Evolutionary conservation across 2,888 invertebrate genomes (phyloP), one percentile per base, ranked within the genome.

Genomic region (Cepaea hortensis): DNA sequence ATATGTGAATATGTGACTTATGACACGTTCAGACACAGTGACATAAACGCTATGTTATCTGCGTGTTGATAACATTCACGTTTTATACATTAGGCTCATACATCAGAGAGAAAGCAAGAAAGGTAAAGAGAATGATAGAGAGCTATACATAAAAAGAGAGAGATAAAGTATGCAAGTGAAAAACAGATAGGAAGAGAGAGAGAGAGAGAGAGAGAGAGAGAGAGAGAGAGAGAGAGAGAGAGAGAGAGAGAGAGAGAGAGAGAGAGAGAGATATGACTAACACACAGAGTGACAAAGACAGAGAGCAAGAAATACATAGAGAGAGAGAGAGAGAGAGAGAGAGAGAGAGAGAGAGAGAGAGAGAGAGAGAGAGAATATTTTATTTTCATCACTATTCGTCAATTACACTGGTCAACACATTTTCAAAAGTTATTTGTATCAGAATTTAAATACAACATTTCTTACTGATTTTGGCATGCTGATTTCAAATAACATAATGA

Each of bases 81-180:
- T 35, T 1, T 35, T 35, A 0, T 35, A 35, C 35, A 35, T 35
- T 35, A 35, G 35, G 35, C 35, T 35, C 35, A 35, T 35, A 35
- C 35, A 35, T 35, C 35, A 76, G 48, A 46, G 6, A 48, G 15
- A 23, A 48, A 35, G 76, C 7, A 76, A 35, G 76, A 76, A 35
- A n/a, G 5, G 15, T 1, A 13, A 23, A 23, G 55, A 18, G n/a
- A 5, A 15, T 5, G 48, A 9, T 20, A 35, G 35, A 72, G 13
- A 72, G 3, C 13, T 2, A 50, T n/a, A 70, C 3, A 48, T 55
- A 82, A n/a, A n/a, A 55, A 82, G 82, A 73, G 18, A 82, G 82
- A 82, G 50, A 73, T 23, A 82, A n/a, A 81, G 72, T 9, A 72
- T 48, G 46, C 48, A n/a, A 81, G 81, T 50, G 50, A 82, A n/a